These are phyloP conservation scores for Meloe dianella DNA, from an alignment of 2,888 invertebrate species.

Conservation along the genomic window DNA sequence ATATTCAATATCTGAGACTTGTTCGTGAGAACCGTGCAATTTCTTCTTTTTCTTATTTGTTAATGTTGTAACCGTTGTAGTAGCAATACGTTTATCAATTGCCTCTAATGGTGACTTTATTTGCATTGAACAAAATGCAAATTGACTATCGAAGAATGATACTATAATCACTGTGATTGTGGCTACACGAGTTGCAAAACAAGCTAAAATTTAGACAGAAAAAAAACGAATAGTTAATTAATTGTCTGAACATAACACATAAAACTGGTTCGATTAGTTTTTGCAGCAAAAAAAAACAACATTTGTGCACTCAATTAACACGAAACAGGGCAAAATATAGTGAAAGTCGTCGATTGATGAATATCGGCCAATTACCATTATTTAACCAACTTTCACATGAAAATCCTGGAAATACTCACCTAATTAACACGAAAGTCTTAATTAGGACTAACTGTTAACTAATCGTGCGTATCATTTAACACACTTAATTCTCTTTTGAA, in stretches of 20 bases:
- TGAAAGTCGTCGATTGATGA: too few relatives aligned
- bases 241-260: neutral
- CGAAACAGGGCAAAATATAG: too few relatives aligned
- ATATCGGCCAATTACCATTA: too few relatives aligned
- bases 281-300: too few relatives aligned
- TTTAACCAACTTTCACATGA: too few relatives aligned
- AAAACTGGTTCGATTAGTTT: constrained; percentile 1
- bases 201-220: constrained; percentile 52
- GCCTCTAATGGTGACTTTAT: constrained; percentile 40
- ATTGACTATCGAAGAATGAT: constrained; percentile 61
- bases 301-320: too few relatives aligned
- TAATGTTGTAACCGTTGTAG: constrained; percentile 13
- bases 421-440: too few relatives aligned
- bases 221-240: constrained; percentile 29
- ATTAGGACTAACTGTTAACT: too few relatives aligned
- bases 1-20: constrained; percentile 62
- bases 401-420: too few relatives aligned
- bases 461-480: neutral
- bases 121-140: constrained; percentile 62
- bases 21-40: constrained; percentile 55
- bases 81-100: constrained; percentile 31
- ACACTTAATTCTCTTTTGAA: neutral
- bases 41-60: constrained; percentile 28
- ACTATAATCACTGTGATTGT: constrained; percentile 58
- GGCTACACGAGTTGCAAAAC: constrained; percentile 60